Conservation (phyloP, 2,113 vertebrate species). For the Mastomys natalensis region DNA sequence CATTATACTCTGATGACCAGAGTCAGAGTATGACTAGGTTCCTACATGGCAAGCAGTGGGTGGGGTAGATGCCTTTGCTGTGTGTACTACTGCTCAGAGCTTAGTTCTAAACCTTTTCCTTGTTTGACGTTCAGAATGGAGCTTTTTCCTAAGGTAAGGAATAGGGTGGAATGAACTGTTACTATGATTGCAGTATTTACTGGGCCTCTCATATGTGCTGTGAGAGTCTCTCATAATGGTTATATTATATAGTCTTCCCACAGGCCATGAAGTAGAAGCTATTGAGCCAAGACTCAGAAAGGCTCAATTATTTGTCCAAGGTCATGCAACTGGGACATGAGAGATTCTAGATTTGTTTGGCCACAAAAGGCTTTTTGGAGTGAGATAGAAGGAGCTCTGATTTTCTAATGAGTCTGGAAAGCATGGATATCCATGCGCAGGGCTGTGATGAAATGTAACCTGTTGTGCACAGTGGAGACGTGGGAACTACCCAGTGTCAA, state of each 20-base stretch:
- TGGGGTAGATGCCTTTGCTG: neutral
- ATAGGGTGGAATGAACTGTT: neutral
- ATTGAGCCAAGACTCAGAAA: constrained; percentile 31
- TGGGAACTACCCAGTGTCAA: neutral
- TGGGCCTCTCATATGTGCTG: neutral
- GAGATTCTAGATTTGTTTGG: constrained; percentile 12
- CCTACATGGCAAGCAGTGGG: neutral
- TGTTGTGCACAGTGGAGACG: neutral
- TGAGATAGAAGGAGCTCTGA: neutral
- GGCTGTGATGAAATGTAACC: neutral
- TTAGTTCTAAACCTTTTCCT: neutral
- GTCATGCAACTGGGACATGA: neutral
- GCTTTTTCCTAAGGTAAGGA: neutral
- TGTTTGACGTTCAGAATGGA: neutral
- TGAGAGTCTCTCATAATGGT: neutral
- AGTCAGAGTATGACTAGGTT: neutral
- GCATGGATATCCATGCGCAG: neutral
- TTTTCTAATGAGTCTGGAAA: neutral
- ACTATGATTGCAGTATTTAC: neutral
- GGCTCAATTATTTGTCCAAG: neutral
- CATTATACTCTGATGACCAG: neutral
- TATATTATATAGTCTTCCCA: neutral
- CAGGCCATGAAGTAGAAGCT: neutral
- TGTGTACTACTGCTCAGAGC: neutral
- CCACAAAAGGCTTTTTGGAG: neutral